A percentile compares a stretch with the other conserved stretches of the same genome.
Evolutionary conservation across 2,888 invertebrate genomes (phyloP).

Genomic region (Nomada goodeniana): DNA sequence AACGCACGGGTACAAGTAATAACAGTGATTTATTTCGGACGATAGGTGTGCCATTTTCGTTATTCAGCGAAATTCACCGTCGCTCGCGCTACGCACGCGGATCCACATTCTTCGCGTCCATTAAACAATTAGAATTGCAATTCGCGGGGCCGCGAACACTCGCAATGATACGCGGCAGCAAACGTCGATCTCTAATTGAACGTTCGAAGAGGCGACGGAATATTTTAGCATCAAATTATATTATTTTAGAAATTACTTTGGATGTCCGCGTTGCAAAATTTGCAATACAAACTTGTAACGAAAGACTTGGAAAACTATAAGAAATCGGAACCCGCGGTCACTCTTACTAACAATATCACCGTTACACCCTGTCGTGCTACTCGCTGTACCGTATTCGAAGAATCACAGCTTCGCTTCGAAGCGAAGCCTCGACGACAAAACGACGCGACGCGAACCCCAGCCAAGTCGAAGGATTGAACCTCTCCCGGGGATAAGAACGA

Average conservation of each 20-base stretch:
- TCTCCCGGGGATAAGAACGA: too few species aligned
- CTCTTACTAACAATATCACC: too few species aligned
- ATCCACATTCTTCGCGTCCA: constrained; percentile 7
- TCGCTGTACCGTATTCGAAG: too few species aligned
- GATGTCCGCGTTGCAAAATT: not conserved
- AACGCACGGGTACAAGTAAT: constrained; percentile 45
- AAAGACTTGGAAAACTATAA: too few species aligned
- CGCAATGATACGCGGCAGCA: not conserved
- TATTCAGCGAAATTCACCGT: constrained; percentile 16
- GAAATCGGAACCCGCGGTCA: too few species aligned
- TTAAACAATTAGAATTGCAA: constrained; percentile 23
- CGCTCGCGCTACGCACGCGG: not conserved
- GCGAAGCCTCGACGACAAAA: not conserved
- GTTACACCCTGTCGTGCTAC: too few species aligned
- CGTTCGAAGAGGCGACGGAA: not conserved
- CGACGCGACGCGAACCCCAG: not conserved
- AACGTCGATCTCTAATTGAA: constrained; percentile 5
- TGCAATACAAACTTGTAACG: not conserved
- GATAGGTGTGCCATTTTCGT: constrained; percentile 44
- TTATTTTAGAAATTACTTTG: too few species aligned
- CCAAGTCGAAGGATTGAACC: not conserved
- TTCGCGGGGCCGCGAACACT: not conserved
- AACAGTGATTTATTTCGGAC: constrained; percentile 50
- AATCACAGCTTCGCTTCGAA: too few species aligned
- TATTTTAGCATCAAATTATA: too few species aligned